Percentiles rank a stretch among this genome's conserved stretches.
These are phyloP conservation scores for Helostoma temminkii DNA, from an alignment of 2,797 vertebrate genomes.

Conservation along the genomic window DNA sequence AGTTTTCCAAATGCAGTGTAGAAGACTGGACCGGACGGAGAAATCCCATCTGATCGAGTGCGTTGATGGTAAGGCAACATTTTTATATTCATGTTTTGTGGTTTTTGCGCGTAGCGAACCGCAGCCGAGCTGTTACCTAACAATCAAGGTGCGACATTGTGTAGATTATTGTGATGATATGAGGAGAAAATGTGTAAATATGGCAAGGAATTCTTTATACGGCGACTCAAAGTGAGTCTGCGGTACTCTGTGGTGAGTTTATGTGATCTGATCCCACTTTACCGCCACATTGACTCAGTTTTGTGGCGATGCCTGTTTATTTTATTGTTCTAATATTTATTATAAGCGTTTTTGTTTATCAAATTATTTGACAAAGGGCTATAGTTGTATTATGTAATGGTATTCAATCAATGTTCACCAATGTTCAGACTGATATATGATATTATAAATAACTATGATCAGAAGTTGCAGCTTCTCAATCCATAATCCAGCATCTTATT, in stretches of 20 bases:
- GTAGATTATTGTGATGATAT: not conserved
- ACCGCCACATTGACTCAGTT: not conserved
- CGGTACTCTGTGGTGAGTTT: constrained; percentile 31
- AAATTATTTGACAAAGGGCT: not conserved
- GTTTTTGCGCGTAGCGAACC: constrained; percentile 29
- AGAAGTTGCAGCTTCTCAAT: not conserved
- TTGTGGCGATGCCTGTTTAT: not conserved
- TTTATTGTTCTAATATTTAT: not conserved
- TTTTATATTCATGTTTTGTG: constrained; percentile 2
- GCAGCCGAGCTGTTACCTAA: not conserved
- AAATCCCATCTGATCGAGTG: constrained; percentile 25
- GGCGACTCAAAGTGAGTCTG: constrained; percentile 29
- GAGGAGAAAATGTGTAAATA: not conserved
- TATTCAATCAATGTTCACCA: not conserved
- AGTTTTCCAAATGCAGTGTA: constrained; percentile 35
- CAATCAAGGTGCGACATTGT: constrained; percentile 4
- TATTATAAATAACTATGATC: not conserved
- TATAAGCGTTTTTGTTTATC: not conserved
- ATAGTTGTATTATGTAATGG: not conserved
- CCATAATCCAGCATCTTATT: not conserved
- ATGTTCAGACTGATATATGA: not conserved
- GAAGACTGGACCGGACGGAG: constrained; percentile 32
- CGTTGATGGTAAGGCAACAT: constrained; percentile 60
- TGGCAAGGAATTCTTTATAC: not conserved
- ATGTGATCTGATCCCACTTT: constrained; percentile 3